A percentile compares a stretch with the other conserved stretches of the same genome.
These are phyloP conservation scores for Naja naja DNA, from an alignment of 2,113 vertebrate genomes.

Conservation along the genomic window DNA sequence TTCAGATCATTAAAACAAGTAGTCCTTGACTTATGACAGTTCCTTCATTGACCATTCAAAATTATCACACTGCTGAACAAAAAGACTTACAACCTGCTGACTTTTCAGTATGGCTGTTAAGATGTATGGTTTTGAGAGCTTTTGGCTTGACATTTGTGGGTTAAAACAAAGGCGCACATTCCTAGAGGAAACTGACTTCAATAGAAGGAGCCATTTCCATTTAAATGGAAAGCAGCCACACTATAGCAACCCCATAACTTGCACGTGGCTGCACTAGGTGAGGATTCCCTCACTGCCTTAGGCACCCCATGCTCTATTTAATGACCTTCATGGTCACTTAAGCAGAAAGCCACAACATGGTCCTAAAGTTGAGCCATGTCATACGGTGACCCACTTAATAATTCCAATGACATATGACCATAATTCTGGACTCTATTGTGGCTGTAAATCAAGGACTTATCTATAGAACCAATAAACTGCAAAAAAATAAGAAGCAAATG, in stretches of 20 bases:
- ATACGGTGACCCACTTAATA: neutral
- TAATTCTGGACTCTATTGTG: neutral
- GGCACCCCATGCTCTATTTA: neutral
- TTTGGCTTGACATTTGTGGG: neutral
- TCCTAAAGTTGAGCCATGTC: neutral
- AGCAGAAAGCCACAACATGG: neutral
- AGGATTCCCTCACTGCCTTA: neutral
- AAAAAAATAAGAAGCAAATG: neutral
- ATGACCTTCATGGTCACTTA: neutral
- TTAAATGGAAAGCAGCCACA: neutral
- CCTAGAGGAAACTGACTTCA: neutral
- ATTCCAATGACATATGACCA: neutral
- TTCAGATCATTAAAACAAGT: neutral
- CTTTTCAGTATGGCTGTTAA: neutral
- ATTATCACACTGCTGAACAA: neutral
- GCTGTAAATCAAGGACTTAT: neutral
- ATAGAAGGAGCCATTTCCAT: neutral
- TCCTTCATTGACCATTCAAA: neutral
- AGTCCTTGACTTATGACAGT: neutral
- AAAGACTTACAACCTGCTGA: neutral
- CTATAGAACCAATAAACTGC: neutral
- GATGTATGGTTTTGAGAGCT: neutral
- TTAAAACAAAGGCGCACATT: neutral
- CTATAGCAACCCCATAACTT: neutral
- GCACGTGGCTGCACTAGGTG: neutral